Percentiles rank a stretch among this genome's conserved stretches.
Conservation (phyloP, 2,113 vertebrate species). For the Cephalopterus ornatus region DNA sequence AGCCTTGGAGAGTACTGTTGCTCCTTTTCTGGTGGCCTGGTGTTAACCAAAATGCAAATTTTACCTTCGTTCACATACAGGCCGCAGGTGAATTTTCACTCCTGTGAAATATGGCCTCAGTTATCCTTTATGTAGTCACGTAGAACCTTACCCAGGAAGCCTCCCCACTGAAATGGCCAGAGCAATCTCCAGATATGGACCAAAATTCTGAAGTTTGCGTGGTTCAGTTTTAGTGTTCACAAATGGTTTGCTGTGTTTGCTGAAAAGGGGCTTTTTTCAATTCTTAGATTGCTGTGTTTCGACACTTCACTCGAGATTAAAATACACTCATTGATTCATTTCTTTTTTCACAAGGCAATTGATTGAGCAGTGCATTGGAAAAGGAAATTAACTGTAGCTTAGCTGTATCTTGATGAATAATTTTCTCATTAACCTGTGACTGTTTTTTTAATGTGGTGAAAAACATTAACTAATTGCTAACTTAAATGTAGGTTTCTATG, state of each 20-base stretch:
- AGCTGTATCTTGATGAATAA: background rate
- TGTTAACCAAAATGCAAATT: background rate
- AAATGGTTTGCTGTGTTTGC: background rate
- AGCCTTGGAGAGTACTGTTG: background rate
- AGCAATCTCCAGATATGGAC: background rate
- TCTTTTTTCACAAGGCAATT: background rate
- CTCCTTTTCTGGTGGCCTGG: background rate
- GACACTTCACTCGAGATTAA: background rate
- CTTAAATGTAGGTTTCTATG: background rate
- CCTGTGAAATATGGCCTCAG: background rate
- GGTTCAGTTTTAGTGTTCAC: background rate
- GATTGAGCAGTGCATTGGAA: background rate
- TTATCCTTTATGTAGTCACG: background rate
- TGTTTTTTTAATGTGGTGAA: background rate
- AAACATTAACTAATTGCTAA: background rate
- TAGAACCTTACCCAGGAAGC: background rate
- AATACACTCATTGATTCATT: background rate
- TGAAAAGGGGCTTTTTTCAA: background rate
- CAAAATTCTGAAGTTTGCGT: background rate
- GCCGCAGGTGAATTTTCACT: background rate
- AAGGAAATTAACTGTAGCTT: background rate
- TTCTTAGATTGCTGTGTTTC: background rate
- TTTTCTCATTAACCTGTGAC: background rate
- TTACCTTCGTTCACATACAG: background rate
- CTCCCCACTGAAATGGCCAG: background rate